Evolutionary conservation across 2,113 vertebrate genomes (phyloP), one percentile per base, ranked within the genome.

Genomic region (Puntigrus tetrazona): DNA sequence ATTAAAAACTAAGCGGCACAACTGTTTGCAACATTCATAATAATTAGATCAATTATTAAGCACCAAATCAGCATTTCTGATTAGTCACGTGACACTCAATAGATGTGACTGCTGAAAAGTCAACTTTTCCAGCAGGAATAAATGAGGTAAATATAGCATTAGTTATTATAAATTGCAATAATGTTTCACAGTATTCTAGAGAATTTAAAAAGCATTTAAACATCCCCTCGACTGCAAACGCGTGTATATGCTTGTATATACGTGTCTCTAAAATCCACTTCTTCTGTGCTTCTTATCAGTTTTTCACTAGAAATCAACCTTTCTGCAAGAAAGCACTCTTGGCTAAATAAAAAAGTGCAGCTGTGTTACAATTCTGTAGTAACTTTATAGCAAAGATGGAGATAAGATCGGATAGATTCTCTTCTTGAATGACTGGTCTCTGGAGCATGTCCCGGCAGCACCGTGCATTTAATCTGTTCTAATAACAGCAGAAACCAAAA

Each of bases 371-470:
- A 78, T 61, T 61, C 52, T 14, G 14, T 45, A 50, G 73, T 75
- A 75, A 75, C 41, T 47, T 50, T 75, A 75, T 75, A 50, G 34
- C 52, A 38, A 78, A 59, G 52, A 61, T 41, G 55, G 22, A 61
- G 76, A 78, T 78, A 78, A 78, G n/a, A 78, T 78, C 34, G 27
- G 20, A 61, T 78, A 78, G 34, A 78, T 61, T 78, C 11, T 78
- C 34, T 38, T 75, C 73, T 75, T 75, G 73, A 75, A 50, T 78
- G 11, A 61, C 52, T 78, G 43, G 73, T 75, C 73, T 75, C 43
- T 75, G 73, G 45, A 50, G 31, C 76, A 78, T 61, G 52, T 36
- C 76, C 34, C 52, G 57, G 22, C 7, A 2, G 6, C 25, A 41
- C 6, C 1, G 27, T 75, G 76, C n/a, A 78, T 78, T 61, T 59